Percentiles rank a stretch among this genome's conserved stretches.
phyloP scores from a whole-genome alignment of 2,113 vertebrate genomes.

The Miniopterus natalensis region DNA sequence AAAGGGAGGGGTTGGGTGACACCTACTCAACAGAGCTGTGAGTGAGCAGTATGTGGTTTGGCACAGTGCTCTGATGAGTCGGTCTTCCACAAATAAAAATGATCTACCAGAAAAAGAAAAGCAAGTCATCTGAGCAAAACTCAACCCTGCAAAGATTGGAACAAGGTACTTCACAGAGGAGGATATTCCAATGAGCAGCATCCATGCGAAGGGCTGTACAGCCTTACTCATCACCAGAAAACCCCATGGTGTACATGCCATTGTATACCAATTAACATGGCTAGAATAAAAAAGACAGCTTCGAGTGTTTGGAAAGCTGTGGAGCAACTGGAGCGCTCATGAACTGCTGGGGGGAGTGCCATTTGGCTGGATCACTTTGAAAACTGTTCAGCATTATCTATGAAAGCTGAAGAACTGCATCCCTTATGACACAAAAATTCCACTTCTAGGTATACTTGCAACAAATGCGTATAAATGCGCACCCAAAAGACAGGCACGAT shows the following conservation, averaged over 20 bases:
- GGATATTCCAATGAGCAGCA: background rate
- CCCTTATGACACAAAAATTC: background rate
- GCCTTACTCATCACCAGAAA: background rate
- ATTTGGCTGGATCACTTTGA: background rate
- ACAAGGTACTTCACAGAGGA: background rate
- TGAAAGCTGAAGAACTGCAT: background rate
- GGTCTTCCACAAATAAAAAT: background rate
- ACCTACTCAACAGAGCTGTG: background rate
- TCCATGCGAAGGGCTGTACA: background rate
- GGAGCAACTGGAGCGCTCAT: background rate
- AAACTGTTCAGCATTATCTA: background rate
- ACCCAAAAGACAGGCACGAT: background rate
- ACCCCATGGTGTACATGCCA: background rate
- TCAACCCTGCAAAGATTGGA: background rate
- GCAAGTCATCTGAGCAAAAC: background rate
- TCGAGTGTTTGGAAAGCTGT: background rate
- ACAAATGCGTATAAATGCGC: background rate
- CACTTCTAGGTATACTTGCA: background rate
- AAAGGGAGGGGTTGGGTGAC: background rate
- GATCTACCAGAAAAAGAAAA: background rate
- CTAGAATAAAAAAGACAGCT: background rate
- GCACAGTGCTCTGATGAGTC: background rate
- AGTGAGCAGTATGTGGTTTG: background rate
- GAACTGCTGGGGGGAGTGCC: background rate
- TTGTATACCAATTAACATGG: background rate